Percentiles rank a stretch among this genome's conserved stretches.
phyloP scores from a whole-genome alignment of 2,888 invertebrate species.

The Ceramica pisi region DNA sequence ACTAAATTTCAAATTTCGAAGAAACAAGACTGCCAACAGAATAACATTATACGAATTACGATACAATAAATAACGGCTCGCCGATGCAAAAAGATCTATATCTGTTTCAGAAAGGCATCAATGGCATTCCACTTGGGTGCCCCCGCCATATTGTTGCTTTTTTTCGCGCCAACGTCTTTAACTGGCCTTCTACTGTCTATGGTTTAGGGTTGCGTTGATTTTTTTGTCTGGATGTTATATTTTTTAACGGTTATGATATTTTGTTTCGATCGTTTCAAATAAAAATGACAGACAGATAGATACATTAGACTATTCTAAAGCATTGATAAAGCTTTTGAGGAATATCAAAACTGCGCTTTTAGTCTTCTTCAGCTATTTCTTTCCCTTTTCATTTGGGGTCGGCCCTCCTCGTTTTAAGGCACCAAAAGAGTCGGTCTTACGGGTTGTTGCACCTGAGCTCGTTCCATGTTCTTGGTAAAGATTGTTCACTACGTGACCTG shows the following conservation, averaged over 20 bases:
- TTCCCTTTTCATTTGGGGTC: no score
- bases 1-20: slow-evolving; percentile 40
- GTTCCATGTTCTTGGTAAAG: no score
- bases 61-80: slow-evolving; percentile 68
- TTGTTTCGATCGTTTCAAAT: no score
- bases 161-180: slow-evolving; percentile 78
- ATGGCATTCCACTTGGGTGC: slow-evolving; percentile 84
- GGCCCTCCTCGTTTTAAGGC: no score
- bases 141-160: slow-evolving; percentile 78
- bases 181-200: slow-evolving; percentile 67
- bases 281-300: no score
- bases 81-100: slow-evolving; percentile 77
- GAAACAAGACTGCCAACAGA: slow-evolving; percentile 53
- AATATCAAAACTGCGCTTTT: no score
- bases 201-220: slow-evolving; percentile 57
- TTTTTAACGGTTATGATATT: neutral
- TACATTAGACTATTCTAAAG: no score
- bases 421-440: no score
- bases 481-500: no score
- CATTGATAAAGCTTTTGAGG: no score
- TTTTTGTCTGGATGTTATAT: slow-evolving; percentile 1
- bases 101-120: slow-evolving; percentile 79
- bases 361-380: no score
- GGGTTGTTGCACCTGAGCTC: no score
- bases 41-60: slow-evolving; percentile 54